Evolutionary conservation across 1,140 invertebrate genomes (phyloP), one percentile per base, ranked within the genome.

Genomic region (Leptestheria dahalacensis): DNA sequence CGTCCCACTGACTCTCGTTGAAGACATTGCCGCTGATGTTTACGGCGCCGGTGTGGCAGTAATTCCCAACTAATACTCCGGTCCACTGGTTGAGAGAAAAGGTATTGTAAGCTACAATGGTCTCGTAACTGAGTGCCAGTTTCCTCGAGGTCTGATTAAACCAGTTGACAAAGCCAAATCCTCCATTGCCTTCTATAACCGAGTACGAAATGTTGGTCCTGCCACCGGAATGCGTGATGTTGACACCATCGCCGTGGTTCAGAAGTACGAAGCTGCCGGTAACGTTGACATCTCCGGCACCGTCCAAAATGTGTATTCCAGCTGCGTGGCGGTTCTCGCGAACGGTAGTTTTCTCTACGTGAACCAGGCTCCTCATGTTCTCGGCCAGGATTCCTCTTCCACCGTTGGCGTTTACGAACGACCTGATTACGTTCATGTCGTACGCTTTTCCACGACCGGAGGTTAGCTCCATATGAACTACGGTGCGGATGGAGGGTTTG

Each of bases 231-330:
- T 75, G 74, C 0, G 76, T 76, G 3, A 68, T 60, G 21, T 78
- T 77, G 9, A 79, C 68, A 12, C 80, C 81, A 67, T 81, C 78
- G 6, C 78, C 95, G 66, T 84, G 80, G 70, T 99, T 99, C 64
- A 91, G 86, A 1, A 81, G 83, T 46, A 99, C 86, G 66, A 84
- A 78, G 61, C 87, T 91, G 63, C 84, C 81, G 3, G 92, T 95
- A 2, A 99, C 79, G 66, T 97, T 92, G 0, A 98, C 80, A 67
- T 94, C 86, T n/a, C 89, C 88, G 1, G 83, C 86, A 0, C 93
- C 93, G 62, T 77, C 82, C 0, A 82, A 74, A 3, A 97, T 79
- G 66, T 94, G 87, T 6, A 96, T 75, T 1, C 92, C 93, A 6
- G 88, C 88, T 9, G 89, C 79, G 67, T 93, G 86, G 62, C 84